phyloP scores from a whole-genome alignment of 2,888 invertebrate genomes.

The Lasioglossum malachurum region DNA sequence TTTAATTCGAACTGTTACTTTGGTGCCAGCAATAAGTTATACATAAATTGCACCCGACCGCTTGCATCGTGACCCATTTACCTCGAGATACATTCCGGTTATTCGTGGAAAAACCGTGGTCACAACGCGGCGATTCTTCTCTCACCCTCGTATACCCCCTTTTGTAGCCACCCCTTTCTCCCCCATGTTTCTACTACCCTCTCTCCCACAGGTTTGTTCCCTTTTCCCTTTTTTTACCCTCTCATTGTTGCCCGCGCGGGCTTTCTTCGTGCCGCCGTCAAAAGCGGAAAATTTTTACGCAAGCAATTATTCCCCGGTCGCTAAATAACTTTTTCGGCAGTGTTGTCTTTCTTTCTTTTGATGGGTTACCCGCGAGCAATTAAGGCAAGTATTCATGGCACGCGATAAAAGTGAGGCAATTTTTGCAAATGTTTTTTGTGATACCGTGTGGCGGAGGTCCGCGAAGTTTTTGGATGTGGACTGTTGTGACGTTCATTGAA shows the following conservation, averaged over 20 bases:
- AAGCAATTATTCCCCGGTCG: slow-evolving; percentile 41
- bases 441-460: neutral
- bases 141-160: neutral
- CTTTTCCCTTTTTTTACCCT: neutral
- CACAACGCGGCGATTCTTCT: slow-evolving; percentile 19
- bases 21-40: neutral
- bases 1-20: neutral
- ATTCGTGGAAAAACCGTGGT: slow-evolving; percentile 47
- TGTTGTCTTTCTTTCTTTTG: slow-evolving; percentile 12
- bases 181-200: neutral
- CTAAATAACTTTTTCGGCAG: slow-evolving; percentile 44
- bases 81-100: slow-evolving; percentile 64
- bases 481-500: too few species aligned
- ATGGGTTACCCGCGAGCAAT: slow-evolving; percentile 29
- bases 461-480: neutral
- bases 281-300: slow-evolving; percentile 38
- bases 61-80: slow-evolving; percentile 73
- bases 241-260: neutral
- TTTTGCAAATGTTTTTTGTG: neutral
- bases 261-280: neutral
- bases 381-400: slow-evolving; percentile 7
- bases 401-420: neutral
- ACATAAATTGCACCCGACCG: slow-evolving; percentile 65
- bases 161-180: neutral
- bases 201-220: neutral